These are phyloP conservation scores for Agonopterix alstromeriana DNA, from an alignment of 2,888 invertebrate genomes.

Conservation along the genomic window DNA sequence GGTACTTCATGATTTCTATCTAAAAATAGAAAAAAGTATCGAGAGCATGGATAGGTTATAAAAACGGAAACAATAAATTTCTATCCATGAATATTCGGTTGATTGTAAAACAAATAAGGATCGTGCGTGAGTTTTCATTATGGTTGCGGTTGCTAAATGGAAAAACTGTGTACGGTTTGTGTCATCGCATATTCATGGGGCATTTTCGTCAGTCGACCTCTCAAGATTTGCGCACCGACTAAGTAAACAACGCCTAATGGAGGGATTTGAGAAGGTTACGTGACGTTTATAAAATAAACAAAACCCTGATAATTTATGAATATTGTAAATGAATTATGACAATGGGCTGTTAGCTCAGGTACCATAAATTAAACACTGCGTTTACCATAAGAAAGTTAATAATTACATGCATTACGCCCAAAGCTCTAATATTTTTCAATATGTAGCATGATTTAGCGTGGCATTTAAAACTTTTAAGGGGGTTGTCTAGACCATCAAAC, in stretches of 20 bases:
- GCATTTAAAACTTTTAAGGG: no score
- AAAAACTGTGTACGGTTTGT: constrained; percentile 75
- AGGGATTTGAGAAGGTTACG: constrained; percentile 64
- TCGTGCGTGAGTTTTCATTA: constrained; percentile 70
- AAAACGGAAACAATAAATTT: not conserved
- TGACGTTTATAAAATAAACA: constrained; percentile 43
- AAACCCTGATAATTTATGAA: not conserved
- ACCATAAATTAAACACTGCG: no score
- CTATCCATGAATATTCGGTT: constrained; percentile 13
- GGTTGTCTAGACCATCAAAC: no score
- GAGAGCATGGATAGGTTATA: no score
- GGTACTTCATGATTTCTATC: no score
- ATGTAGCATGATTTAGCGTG: no score
- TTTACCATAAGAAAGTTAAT: no score
- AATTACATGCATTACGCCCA: no score
- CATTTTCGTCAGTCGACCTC: constrained; percentile 73
- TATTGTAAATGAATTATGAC: not conserved
- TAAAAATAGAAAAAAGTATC: no score
- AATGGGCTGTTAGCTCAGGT: no score
- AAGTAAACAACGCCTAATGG: constrained; percentile 73
- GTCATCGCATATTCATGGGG: constrained; percentile 76
- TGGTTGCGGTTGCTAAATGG: constrained; percentile 65
- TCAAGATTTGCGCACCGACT: constrained; percentile 70
- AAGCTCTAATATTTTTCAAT: no score
- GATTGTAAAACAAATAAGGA: constrained; percentile 61